Evolutionary conservation across 2,113 vertebrate species (phyloP).

Genomic region (Poicephalus meyeri): DNA sequence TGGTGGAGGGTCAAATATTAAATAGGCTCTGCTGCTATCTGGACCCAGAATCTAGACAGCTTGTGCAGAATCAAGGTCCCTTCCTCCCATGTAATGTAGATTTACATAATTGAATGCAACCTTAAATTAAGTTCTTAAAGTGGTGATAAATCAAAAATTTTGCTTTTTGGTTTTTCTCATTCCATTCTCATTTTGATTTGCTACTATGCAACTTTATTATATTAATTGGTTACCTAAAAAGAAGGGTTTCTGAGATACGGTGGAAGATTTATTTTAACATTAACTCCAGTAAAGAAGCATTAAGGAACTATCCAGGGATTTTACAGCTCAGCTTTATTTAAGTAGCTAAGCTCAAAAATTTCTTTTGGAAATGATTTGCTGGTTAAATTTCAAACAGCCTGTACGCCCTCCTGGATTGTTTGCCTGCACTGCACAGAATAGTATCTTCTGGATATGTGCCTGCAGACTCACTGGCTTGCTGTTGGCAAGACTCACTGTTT

Average conservation of each 20-base stretch:
- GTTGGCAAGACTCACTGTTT: not conserved
- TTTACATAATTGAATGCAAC: not conserved
- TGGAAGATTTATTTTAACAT: slow-evolving; percentile 35
- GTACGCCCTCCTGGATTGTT: not conserved
- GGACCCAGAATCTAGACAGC: not conserved
- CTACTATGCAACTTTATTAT: not conserved
- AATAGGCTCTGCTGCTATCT: not conserved
- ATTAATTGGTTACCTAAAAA: not conserved
- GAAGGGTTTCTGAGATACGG: not conserved
- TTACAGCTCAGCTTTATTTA: slow-evolving; percentile 51
- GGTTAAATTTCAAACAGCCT: slow-evolving; percentile 1
- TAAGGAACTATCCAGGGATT: slow-evolving; percentile 58
- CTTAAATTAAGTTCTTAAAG: not conserved
- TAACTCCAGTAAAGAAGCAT: slow-evolving; percentile 27
- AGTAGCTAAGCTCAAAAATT: slow-evolving; percentile 47
- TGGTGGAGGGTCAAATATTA: not conserved
- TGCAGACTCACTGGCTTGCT: not conserved
- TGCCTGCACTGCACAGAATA: not conserved
- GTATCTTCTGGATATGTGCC: not conserved
- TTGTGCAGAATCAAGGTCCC: not conserved
- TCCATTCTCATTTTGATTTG: not conserved
- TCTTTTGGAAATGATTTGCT: slow-evolving; percentile 12
- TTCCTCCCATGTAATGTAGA: not conserved
- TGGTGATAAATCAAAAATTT: not conserved
- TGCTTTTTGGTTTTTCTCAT: not conserved